Percentiles rank a stretch among this genome's conserved stretches.
Evolutionary conservation across 1,140 invertebrate genomes (phyloP).

Genomic region (Dicyema japonicum): DNA sequence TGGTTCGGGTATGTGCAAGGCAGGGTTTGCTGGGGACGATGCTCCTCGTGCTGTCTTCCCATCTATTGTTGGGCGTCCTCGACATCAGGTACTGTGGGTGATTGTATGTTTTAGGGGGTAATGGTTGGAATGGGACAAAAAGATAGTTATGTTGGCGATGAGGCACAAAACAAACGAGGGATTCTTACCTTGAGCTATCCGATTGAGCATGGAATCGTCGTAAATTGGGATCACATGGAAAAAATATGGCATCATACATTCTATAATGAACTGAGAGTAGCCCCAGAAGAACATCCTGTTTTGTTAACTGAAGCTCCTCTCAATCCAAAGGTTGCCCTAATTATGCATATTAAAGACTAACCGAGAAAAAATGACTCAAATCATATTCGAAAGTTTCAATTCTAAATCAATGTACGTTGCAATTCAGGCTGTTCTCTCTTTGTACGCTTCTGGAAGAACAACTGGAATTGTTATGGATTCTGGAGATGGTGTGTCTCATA

Average conservation of each 20-base stretch:
- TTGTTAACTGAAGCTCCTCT: constrained; percentile 13
- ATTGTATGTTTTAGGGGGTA: no score
- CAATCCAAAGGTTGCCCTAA: constrained; percentile 11
- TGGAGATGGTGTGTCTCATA: constrained; percentile 3
- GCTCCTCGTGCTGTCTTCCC: no score
- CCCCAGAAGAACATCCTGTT: constrained; percentile 19
- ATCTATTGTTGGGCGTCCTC: no score
- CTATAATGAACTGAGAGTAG: constrained; percentile 44
- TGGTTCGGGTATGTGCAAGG: no score
- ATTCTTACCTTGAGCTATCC: constrained; percentile 46
- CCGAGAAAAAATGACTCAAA: constrained; percentile 4
- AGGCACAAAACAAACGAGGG: constrained; percentile 60
- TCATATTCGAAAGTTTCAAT: constrained; percentile 5
- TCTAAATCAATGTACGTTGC: constrained; percentile 2
- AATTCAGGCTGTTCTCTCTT: constrained; percentile 1
- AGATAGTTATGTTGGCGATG: constrained; percentile 16
- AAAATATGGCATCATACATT: constrained; percentile 77
- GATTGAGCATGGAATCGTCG: constrained; percentile 67
- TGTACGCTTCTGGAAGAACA: constrained; percentile 3
- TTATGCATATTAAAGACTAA: no score
- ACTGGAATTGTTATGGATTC: constrained; percentile 4
- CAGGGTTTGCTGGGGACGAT: no score
- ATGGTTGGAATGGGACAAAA: constrained; percentile 7
- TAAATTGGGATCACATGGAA: constrained; percentile 84
- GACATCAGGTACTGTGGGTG: no score